These are phyloP conservation scores for Notothenia coriiceps DNA, from an alignment of 2,113 vertebrate species.

Conservation along the genomic window DNA sequence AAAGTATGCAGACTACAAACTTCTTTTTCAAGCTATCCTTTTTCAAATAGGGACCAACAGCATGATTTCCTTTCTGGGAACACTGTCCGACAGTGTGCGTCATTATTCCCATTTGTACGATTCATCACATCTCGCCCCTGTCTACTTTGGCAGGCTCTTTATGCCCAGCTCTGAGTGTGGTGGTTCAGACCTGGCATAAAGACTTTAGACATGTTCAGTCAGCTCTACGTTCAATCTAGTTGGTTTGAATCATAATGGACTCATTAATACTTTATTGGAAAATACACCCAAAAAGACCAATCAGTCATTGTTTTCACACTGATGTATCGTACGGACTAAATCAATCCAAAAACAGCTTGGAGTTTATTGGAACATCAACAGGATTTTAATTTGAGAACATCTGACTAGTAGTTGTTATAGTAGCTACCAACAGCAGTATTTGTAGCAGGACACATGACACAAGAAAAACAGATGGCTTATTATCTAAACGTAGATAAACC, in stretches of 20 bases:
- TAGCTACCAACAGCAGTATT: neutral
- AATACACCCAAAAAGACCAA: neutral
- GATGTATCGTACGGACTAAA: neutral
- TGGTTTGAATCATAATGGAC: neutral
- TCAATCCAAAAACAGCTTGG: neutral
- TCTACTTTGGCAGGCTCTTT: neutral
- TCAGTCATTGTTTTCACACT: neutral
- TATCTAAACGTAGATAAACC: constrained; percentile 6
- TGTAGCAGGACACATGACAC: neutral
- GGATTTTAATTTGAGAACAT: constrained; percentile 9
- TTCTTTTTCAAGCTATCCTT: neutral
- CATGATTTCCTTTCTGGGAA: neutral
- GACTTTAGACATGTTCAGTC: neutral
- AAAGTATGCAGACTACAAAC: too few relatives aligned
- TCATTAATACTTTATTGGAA: neutral
- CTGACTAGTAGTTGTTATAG: neutral
- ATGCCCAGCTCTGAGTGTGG: neutral
- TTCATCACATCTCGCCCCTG: neutral
- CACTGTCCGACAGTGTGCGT: neutral
- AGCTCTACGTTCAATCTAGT: neutral
- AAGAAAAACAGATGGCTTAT: neutral
- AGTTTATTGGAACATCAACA: neutral
- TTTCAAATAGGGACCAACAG: neutral
- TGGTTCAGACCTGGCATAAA: neutral
- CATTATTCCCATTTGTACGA: neutral